Conservation (phyloP, 2,113 vertebrate species). For the Brachionichthys hirsutus region DNA sequence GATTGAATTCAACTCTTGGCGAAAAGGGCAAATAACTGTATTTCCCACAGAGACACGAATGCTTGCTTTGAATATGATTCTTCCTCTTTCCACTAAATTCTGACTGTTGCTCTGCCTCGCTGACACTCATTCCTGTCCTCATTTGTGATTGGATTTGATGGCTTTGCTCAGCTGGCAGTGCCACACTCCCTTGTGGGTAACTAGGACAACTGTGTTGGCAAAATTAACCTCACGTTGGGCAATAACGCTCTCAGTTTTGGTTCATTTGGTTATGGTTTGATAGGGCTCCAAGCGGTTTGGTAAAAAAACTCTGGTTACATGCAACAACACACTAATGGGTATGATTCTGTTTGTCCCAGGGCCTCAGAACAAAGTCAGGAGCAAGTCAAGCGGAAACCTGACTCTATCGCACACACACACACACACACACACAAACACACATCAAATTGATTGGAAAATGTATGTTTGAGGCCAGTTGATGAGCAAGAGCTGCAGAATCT, state of each 20-base stretch:
- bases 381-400: constrained; percentile 61
- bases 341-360: constrained; percentile 40
- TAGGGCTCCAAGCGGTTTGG: constrained; percentile 51
- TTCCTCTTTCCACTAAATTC: not conserved
- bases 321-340: constrained; percentile 55
- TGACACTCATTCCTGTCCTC: constrained; percentile 34
- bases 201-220: constrained; percentile 34
- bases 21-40: not conserved
- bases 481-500: constrained; percentile 25
- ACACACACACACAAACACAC: constrained; percentile 19
- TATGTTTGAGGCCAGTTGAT: constrained; percentile 29
- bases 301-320: constrained; percentile 53
- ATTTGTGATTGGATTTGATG: constrained; percentile 31
- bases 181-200: constrained; percentile 21
- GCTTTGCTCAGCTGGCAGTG: constrained; percentile 45
- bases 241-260: constrained; percentile 36
- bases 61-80: not conserved
- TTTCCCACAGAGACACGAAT: too few species aligned
- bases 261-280: constrained; percentile 61
- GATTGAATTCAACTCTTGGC: not conserved
- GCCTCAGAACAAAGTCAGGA: constrained; percentile 52
- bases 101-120: too few species aligned
- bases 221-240: constrained; percentile 28
- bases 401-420: constrained; percentile 25
- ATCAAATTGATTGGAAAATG: constrained; percentile 51